A percentile compares a stretch with the other conserved stretches of the same genome.
These are phyloP conservation scores for Lobophora halterata DNA, from an alignment of 2,888 invertebrate species.

Conservation along the genomic window DNA sequence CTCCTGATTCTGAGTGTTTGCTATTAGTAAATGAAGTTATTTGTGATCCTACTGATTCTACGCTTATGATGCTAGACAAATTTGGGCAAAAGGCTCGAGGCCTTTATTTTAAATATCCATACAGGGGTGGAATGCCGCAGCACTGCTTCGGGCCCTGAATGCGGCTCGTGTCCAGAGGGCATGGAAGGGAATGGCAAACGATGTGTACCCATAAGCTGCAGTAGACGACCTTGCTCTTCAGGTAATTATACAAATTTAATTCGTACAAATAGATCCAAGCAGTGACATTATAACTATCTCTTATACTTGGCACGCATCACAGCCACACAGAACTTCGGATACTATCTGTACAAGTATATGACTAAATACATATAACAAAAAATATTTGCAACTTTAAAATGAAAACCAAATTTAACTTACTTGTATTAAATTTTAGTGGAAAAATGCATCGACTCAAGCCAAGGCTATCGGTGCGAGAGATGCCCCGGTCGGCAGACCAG, in stretches of 20 bases:
- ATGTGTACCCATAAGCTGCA: constrained; percentile 84
- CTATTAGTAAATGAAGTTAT: background rate
- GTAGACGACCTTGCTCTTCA: constrained; percentile 83
- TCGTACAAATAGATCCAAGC: too few relatives aligned
- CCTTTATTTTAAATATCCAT: background rate
- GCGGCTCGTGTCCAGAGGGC: constrained; percentile 92
- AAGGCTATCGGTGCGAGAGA: constrained; percentile 87
- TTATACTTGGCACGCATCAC: too few relatives aligned
- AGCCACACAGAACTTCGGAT: too few relatives aligned
- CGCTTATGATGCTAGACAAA: background rate
- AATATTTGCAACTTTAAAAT: background rate
- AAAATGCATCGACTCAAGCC: constrained; percentile 84
- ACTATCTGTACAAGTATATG: too few relatives aligned
- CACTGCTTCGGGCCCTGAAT: constrained; percentile 88
- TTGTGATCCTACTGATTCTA: constrained; percentile 1
- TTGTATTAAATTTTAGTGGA: constrained; percentile 72
- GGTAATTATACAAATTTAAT: constrained; percentile 59
- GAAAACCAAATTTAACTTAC: background rate
- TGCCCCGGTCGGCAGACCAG: constrained; percentile 89
- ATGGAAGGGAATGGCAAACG: constrained; percentile 83
- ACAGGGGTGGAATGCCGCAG: constrained; percentile 87
- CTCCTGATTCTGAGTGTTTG: too few relatives aligned
- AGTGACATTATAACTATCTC: too few relatives aligned
- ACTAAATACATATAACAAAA: too few relatives aligned
- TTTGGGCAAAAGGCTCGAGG: background rate